Conservation (phyloP, 2,113 vertebrate species). For the Octodon degus region DNA sequence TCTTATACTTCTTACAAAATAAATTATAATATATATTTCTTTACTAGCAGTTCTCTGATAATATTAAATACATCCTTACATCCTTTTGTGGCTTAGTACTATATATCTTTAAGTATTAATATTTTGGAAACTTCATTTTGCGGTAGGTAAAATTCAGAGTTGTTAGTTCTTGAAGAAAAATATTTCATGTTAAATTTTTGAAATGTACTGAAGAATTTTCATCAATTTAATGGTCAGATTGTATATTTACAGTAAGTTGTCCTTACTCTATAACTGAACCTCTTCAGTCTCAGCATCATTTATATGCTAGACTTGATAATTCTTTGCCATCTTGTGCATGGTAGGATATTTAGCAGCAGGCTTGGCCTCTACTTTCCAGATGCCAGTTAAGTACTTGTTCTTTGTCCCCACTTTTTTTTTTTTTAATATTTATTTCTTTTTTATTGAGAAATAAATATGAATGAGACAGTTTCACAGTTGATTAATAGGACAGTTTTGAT, state of each 20-base stretch:
- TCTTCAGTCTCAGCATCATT: not conserved
- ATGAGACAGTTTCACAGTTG: no score
- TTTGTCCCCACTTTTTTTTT: not conserved
- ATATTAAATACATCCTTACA: not conserved
- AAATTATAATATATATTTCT: constrained; percentile 19
- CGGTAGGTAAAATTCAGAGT: constrained; percentile 52
- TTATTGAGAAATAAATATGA: no score
- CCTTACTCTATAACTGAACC: not conserved
- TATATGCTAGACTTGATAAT: not conserved
- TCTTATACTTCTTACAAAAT: constrained; percentile 23
- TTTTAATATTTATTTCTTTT: no score
- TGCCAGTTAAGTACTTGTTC: not conserved
- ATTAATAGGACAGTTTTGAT: no score
- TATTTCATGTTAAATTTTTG: constrained; percentile 38
- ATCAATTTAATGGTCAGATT: not conserved
- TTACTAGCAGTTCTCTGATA: constrained; percentile 29
- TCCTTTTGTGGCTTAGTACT: not conserved
- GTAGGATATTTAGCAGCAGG: not conserved
- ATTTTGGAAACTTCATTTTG: constrained; percentile 64
- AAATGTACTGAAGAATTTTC: constrained; percentile 31
- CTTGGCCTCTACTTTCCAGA: not conserved
- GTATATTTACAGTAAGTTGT: constrained; percentile 19
- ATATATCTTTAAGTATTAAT: constrained; percentile 44
- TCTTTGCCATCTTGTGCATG: not conserved
- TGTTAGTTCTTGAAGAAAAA: constrained; percentile 41